A percentile compares a stretch with the other conserved stretches of the same genome.
These are phyloP conservation scores for Dolichoris vasculosae DNA, from an alignment of 1,140 invertebrate genomes.

Conservation along the genomic window DNA sequence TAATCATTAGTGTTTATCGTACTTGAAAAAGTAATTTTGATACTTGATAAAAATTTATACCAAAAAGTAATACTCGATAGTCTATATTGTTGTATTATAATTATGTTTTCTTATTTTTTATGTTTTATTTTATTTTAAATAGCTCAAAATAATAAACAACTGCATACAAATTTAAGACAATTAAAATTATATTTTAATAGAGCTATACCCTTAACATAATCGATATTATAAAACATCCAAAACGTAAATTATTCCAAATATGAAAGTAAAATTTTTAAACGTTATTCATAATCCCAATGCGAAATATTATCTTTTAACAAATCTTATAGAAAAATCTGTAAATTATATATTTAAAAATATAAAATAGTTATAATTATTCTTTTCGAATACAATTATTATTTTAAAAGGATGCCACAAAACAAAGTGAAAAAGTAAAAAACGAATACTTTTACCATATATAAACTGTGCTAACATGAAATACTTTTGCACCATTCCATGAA, in stretches of 20 bases:
- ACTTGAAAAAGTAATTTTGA: not conserved
- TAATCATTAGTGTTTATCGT: not conserved
- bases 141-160: not conserved
- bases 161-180: not conserved
- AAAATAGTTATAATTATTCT: too few relatives aligned
- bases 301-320: too few relatives aligned
- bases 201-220: not conserved
- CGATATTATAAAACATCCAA: not conserved
- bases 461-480: not conserved
- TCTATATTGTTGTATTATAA: not conserved
- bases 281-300: too few relatives aligned
- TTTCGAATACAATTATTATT: too few relatives aligned
- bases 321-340: too few relatives aligned
- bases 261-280: too few relatives aligned
- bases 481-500: not conserved
- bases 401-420: too few relatives aligned
- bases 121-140: not conserved
- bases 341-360: too few relatives aligned
- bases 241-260: not conserved
- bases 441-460: not conserved
- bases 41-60: not conserved
- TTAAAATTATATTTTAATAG: not conserved
- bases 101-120: not conserved
- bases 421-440: too few relatives aligned
- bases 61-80: not conserved